phyloP scores from a whole-genome alignment of 2,888 invertebrate species.

The Fragum whitleyi region DNA sequence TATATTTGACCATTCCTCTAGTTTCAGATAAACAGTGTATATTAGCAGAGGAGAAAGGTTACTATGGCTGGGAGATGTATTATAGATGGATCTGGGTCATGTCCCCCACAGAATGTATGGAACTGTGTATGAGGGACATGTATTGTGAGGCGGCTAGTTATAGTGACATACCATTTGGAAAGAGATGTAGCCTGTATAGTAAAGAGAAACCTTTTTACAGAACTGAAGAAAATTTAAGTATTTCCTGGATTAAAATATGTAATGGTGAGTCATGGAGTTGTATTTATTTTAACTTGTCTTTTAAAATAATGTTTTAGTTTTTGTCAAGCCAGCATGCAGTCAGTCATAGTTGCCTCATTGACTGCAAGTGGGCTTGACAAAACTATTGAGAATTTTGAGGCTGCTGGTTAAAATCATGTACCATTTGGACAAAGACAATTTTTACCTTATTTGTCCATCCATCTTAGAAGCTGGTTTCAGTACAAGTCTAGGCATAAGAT shows the following conservation, averaged over 20 bases:
- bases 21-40: background rate
- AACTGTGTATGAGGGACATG: background rate
- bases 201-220: conserved; percentile 3
- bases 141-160: conserved; percentile 14
- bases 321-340: no score
- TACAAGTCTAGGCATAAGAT: no score
- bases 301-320: no score
- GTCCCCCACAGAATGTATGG: background rate
- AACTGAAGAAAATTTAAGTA: conserved; percentile 2
- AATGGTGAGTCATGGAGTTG: conserved; percentile 8
- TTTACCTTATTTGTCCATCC: no score
- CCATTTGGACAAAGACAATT: no score
- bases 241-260: conserved; percentile 24
- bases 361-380: no score
- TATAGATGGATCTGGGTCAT: conserved; percentile 13
- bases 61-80: conserved; percentile 22
- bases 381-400: no score
- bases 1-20: no score
- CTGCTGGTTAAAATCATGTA: no score
- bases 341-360: no score
- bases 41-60: conserved; percentile 21
- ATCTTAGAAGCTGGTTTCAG: no score
- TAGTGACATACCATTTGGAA: conserved; percentile 28
- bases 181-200: conserved; percentile 24
- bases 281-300: background rate